These are phyloP conservation scores for Apis cerana DNA, from an alignment of 1,140 invertebrate genomes.

Conservation along the genomic window DNA sequence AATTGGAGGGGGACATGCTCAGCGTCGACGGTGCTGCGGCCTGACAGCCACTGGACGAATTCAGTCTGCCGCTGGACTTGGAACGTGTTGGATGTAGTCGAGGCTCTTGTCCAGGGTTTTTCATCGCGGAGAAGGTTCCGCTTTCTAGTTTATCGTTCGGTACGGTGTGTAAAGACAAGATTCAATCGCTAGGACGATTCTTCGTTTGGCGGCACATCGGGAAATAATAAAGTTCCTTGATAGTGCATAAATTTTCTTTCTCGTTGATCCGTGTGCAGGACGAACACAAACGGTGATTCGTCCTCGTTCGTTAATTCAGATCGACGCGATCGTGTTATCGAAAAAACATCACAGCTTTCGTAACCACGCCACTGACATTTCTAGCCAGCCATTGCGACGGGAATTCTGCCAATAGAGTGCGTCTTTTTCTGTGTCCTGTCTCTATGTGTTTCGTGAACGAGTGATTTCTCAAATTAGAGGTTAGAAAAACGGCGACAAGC, in stretches of 20 bases:
- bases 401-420: constrained; percentile 52
- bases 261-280: no score
- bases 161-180: constrained; percentile 13
- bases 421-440: constrained; percentile 1
- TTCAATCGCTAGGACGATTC: not conserved
- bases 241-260: constrained; percentile 16
- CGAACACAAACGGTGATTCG: not conserved
- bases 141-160: constrained; percentile 26
- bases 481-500: constrained; percentile 40
- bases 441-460: not conserved
- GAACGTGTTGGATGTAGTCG: constrained; percentile 58
- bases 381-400: constrained; percentile 29
- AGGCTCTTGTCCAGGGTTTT: constrained; percentile 21
- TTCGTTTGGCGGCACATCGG: no score
- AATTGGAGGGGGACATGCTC: constrained; percentile 42
- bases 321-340: constrained; percentile 19
- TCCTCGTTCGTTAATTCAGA: not conserved
- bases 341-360: constrained; percentile 30
- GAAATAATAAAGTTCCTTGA: not conserved
- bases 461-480: not conserved
- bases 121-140: constrained; percentile 18
- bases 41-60: constrained; percentile 76
- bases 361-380: constrained; percentile 51
- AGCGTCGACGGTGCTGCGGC: constrained; percentile 73
- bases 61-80: constrained; percentile 77